Percentiles rank a stretch among this genome's conserved stretches.
Evolutionary conservation across 2,797 vertebrate genomes (phyloP).

Genomic region (Xenops minutus): DNA sequence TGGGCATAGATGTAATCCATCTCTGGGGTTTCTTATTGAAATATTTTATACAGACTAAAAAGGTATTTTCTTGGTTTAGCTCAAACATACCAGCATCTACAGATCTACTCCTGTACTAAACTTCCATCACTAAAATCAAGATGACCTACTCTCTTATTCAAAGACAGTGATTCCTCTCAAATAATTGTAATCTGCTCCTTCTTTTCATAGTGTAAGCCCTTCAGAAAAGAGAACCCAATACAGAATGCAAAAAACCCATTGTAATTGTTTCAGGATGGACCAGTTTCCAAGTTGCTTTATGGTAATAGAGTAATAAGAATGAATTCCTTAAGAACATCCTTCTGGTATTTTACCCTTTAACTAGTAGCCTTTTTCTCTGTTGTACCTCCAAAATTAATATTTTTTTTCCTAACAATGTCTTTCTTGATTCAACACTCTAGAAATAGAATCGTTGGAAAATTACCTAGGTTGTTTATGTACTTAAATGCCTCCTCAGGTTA

Average conservation of each 20-base stretch:
- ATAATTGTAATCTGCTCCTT: not conserved
- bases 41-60: not conserved
- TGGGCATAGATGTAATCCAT: not conserved
- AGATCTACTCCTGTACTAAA: not conserved
- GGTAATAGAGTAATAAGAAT: not conserved
- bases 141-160: not conserved
- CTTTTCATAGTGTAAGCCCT: not conserved
- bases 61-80: not conserved
- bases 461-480: not conserved
- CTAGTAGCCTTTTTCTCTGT: not conserved
- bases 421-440: not conserved
- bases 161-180: not conserved
- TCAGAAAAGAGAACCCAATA: not conserved
- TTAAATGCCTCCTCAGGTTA: not conserved
- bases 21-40: not conserved
- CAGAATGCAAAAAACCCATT: not conserved
- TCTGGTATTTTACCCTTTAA: not conserved
- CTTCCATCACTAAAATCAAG: not conserved
- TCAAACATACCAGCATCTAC: not conserved
- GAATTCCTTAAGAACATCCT: not conserved
- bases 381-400: not conserved
- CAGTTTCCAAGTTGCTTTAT: not conserved
- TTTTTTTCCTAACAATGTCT: not conserved
- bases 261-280: not conserved
- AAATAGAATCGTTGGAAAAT: not conserved